Evolutionary conservation across 2,888 invertebrate genomes (phyloP).

Genomic region (Drosophila niveifrons): DNA sequence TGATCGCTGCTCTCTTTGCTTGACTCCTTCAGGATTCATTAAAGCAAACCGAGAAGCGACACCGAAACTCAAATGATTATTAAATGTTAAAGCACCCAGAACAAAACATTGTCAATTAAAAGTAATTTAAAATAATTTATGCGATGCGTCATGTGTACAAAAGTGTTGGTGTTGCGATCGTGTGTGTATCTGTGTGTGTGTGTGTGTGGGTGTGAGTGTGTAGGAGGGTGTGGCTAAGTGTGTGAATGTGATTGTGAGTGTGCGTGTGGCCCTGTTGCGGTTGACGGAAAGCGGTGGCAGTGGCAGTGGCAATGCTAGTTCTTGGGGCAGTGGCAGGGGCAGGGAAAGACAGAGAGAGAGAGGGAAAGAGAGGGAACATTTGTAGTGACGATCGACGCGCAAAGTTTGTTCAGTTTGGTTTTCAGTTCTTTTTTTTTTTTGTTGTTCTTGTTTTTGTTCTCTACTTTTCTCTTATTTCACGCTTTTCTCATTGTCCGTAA

Average conservation of each 20-base stretch:
- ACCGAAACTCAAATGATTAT: constrained; percentile 54
- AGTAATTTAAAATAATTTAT: constrained; percentile 80
- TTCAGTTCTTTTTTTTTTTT: not conserved
- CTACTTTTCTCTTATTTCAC: not conserved
- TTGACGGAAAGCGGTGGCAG: constrained; percentile 23
- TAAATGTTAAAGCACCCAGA: constrained; percentile 46
- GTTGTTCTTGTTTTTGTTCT: not conserved
- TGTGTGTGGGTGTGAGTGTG: constrained; percentile 37
- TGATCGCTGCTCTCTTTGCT: too few relatives aligned
- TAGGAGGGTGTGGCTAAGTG: constrained; percentile 34
- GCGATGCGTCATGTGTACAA: constrained; percentile 66
- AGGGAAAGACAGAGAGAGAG: not conserved
- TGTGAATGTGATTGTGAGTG: not conserved
- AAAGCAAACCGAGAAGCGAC: not conserved
- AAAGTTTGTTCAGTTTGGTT: constrained; percentile 30
- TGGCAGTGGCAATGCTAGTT: constrained; percentile 10
- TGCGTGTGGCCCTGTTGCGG: constrained; percentile 45
- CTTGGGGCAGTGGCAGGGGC: not conserved
- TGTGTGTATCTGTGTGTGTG: constrained; percentile 38
- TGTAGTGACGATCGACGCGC: constrained; percentile 52
- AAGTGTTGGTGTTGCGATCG: constrained; percentile 17
- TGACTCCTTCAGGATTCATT: not conserved
- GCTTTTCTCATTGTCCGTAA: constrained; percentile 13
- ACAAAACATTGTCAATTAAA: constrained; percentile 73
- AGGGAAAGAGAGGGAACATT: not conserved